Evolutionary conservation across 2,888 invertebrate genomes (phyloP).

Genomic region (Conchocele bisecta): DNA sequence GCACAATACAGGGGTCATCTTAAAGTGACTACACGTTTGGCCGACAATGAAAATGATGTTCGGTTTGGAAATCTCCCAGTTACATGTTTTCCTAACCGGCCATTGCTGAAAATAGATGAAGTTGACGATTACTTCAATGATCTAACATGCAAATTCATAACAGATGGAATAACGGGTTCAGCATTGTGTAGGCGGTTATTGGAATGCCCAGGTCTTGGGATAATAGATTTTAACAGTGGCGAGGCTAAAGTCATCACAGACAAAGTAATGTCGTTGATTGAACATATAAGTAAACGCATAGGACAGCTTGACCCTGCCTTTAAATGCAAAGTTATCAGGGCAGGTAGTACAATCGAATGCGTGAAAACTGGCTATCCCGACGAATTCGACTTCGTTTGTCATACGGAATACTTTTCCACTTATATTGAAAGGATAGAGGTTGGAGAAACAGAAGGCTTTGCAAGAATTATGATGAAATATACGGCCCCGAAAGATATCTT

Average conservation of each 20-base stretch:
- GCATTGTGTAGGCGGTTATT: conserved; percentile 7
- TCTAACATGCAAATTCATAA: background rate
- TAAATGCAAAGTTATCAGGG: conserved; percentile 14
- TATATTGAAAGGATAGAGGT: too few species aligned
- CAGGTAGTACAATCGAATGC: conserved; percentile 34
- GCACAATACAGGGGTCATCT: conserved; percentile 13
- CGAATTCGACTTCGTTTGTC: conserved; percentile 43
- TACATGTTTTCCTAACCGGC: conserved; percentile 25
- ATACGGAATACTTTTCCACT: conserved; percentile 11
- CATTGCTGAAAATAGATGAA: conserved; percentile 10
- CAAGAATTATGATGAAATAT: too few species aligned
- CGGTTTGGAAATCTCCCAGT: conserved; percentile 37
- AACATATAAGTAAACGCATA: conserved; percentile 14
- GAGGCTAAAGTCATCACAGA: conserved; percentile 16
- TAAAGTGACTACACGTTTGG: background rate
- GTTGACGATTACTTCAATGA: conserved; percentile 26
- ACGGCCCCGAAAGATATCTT: too few species aligned
- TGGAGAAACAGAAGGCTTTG: too few species aligned
- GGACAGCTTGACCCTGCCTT: conserved; percentile 34
- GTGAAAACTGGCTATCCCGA: conserved; percentile 41
- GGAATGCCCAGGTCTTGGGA: conserved; percentile 8
- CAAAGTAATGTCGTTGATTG: background rate
- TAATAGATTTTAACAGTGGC: conserved; percentile 1
- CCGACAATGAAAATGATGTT: background rate
- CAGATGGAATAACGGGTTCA: background rate